Conservation (phyloP, 2,113 vertebrate species). For the Dendropsophus ebraccatus region DNA sequence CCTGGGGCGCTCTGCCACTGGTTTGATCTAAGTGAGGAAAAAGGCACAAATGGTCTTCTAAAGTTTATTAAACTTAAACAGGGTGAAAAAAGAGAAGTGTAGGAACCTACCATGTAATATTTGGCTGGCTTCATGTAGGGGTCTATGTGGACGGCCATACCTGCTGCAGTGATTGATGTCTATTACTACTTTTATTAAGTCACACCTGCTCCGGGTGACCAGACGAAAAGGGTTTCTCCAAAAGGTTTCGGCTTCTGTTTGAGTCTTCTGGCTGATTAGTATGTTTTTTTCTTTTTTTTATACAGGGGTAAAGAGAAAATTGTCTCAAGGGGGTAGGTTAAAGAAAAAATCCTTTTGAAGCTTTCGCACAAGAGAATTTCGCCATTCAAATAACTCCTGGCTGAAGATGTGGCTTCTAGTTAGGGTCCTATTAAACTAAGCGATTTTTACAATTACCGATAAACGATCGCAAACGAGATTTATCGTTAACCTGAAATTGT, state of each 20-base stretch:
- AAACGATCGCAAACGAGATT: no score
- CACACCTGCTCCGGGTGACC: no score
- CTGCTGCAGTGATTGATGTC: not conserved
- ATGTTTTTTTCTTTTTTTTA: not conserved
- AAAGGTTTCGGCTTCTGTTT: not conserved
- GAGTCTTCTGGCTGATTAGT: not conserved
- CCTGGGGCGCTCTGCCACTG: not conserved
- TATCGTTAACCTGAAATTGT: no score
- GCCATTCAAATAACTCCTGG: no score
- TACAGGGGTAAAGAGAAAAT: no score
- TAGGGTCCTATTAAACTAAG: not conserved
- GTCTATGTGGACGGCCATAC: not conserved
- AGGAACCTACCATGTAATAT: not conserved
- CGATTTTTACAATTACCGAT: no score
- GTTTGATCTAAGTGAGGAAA: slow-evolving; percentile 8
- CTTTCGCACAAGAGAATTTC: no score
- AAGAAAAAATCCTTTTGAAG: no score
- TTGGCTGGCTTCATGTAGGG: not conserved
- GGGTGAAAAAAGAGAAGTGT: not conserved
- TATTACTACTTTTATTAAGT: not conserved
- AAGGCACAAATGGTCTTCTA: not conserved
- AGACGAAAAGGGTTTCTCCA: no score
- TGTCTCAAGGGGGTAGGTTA: no score
- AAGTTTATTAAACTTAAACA: not conserved
- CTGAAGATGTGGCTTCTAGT: no score